These are phyloP conservation scores for Leptinotarsa defecta DNA, from an alignment of 1,140 invertebrate genomes.

Conservation along the genomic window DNA sequence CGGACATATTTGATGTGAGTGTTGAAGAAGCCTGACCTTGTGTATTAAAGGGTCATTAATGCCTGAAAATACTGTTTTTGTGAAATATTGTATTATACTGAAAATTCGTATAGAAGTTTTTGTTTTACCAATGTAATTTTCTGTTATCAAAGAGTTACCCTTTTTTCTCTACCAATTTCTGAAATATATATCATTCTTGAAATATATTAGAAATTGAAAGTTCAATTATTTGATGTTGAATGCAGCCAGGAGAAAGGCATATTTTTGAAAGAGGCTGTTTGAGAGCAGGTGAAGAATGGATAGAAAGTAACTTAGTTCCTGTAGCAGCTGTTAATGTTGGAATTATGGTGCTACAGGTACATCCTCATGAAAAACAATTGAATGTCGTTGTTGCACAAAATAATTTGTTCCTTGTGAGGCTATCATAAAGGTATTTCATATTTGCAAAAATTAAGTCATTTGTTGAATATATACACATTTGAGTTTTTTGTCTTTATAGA, in stretches of 20 bases:
- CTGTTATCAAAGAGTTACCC: too few relatives aligned
- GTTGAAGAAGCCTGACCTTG: too few relatives aligned
- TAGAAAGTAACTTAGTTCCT: conserved; percentile 86
- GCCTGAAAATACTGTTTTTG: too few relatives aligned
- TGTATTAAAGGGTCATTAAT: too few relatives aligned
- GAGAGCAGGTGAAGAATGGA: conserved; percentile 90
- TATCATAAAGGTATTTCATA: neutral
- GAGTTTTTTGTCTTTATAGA: neutral
- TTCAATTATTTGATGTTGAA: conserved; percentile 34
- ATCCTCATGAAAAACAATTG: neutral
- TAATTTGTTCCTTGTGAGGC: neutral
- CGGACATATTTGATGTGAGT: too few relatives aligned
- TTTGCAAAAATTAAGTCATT: neutral
- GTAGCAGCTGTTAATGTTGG: conserved; percentile 83
- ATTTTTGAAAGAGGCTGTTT: conserved; percentile 95
- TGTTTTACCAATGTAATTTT: too few relatives aligned
- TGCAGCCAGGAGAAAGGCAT: conserved; percentile 77
- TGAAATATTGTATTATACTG: too few relatives aligned
- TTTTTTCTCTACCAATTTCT: neutral
- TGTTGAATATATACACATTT: neutral
- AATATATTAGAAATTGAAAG: conserved; percentile 20
- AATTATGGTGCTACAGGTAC: conserved; percentile 83
- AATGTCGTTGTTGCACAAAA: neutral
- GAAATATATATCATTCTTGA: neutral
- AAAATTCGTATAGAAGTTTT: too few relatives aligned